A percentile compares a stretch with the other conserved stretches of the same genome.
phyloP scores from a whole-genome alignment of 2,113 vertebrate species.

The Ictidomys tridecemlineatus region DNA sequence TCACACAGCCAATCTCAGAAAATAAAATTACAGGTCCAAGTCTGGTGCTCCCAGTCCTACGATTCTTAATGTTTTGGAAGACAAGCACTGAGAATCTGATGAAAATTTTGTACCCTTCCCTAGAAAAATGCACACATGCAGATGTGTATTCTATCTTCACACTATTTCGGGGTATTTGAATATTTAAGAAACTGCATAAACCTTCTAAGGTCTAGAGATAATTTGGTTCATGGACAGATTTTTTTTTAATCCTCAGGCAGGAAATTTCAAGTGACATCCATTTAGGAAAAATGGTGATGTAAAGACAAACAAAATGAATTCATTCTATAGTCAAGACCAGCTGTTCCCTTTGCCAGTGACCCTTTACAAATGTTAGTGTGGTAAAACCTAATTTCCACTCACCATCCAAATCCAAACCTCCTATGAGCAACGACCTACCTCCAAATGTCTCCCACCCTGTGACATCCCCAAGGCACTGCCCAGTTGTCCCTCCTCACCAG shows the following conservation, averaged over 20 bases:
- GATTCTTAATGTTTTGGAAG: not conserved
- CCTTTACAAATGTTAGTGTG: slow-evolving; percentile 44
- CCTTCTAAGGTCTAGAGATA: not conserved
- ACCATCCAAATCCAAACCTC: slow-evolving; percentile 40
- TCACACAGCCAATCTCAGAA: not conserved
- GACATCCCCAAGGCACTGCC: slow-evolving; percentile 48
- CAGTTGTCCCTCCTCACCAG: slow-evolving; percentile 60
- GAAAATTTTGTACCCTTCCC: not conserved
- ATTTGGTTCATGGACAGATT: not conserved
- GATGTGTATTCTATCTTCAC: too few relatives aligned
- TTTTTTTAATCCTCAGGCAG: not conserved
- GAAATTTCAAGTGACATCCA: not conserved
- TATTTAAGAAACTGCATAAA: not conserved
- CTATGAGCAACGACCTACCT: not conserved
- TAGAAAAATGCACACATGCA: not conserved
- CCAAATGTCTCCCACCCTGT: slow-evolving; percentile 26
- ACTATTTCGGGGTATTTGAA: not conserved
- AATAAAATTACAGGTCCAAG: not conserved
- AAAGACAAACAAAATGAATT: not conserved
- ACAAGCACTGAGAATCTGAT: not conserved
- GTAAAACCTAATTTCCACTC: not conserved
- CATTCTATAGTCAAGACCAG: not conserved
- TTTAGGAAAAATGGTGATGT: not conserved
- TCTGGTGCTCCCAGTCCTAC: not conserved
- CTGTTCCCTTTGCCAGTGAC: not conserved